Evolutionary conservation across 2,888 invertebrate species (phyloP).

Genomic region (Rhingia campestris): DNA sequence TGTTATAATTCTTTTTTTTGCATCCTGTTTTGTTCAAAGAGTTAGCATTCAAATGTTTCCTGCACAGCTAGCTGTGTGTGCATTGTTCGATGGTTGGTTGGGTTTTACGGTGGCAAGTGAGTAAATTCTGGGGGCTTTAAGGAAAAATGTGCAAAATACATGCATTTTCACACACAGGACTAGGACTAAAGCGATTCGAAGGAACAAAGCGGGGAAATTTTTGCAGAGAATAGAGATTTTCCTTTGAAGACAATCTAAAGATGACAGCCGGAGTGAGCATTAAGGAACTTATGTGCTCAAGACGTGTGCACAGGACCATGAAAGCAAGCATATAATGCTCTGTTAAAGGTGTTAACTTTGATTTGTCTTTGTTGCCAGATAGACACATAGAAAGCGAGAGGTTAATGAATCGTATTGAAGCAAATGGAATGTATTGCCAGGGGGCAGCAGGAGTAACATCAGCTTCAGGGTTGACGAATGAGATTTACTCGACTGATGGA

Average conservation of each 20-base stretch:
- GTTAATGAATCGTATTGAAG: constrained; percentile 47
- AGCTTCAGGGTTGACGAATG: neutral
- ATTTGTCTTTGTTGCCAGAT: constrained; percentile 20
- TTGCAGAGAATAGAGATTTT: constrained; percentile 25
- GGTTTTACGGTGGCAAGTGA: constrained; percentile 9
- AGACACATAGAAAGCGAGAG: neutral
- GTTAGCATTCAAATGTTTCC: constrained; percentile 67
- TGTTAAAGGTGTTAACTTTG: constrained; percentile 32
- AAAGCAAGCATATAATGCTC: neutral
- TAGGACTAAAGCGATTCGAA: constrained; percentile 18
- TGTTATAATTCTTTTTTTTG: constrained; percentile 29
- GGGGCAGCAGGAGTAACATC: neutral
- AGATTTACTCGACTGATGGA: constrained; percentile 1
- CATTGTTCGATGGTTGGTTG: constrained; percentile 31
- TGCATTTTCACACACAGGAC: constrained; percentile 9
- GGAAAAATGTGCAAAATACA: constrained; percentile 21
- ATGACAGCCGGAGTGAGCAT: constrained; percentile 49
- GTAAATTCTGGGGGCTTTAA: constrained; percentile 47
- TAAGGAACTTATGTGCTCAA: constrained; percentile 43
- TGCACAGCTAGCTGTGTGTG: constrained; percentile 45
- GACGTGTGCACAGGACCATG: constrained; percentile 13
- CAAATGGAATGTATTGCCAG: neutral
- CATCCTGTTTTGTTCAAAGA: constrained; percentile 47
- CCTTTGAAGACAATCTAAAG: constrained; percentile 46
- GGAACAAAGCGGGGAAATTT: constrained; percentile 27